phyloP scores from a whole-genome alignment of 1,140 invertebrate species.

The Drosophila obscura region DNA sequence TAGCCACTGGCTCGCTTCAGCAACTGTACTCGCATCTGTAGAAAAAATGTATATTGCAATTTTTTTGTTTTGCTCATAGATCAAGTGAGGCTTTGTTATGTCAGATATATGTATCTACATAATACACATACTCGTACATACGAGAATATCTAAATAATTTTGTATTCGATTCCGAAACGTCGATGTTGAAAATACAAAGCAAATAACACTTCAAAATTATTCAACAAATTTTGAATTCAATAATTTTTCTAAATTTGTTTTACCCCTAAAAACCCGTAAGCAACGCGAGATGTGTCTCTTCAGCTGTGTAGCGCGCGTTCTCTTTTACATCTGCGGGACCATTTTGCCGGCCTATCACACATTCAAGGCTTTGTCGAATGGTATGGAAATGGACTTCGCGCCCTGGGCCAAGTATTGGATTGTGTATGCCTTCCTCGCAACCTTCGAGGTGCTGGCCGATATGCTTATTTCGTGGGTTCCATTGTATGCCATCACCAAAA shows the following conservation, averaged over 20 bases:
- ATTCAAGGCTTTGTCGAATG: slow-evolving; percentile 29
- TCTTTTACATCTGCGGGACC: slow-evolving; percentile 51
- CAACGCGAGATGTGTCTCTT: slow-evolving; percentile 41
- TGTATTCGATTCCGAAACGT: background rate
- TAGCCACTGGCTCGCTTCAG: slow-evolving; percentile 72
- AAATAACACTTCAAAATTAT: slow-evolving; percentile 1
- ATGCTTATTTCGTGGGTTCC: slow-evolving; percentile 53
- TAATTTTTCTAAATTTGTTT: background rate
- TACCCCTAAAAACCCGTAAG: background rate
- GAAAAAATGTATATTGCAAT: background rate
- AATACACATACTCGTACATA: too few relatives aligned
- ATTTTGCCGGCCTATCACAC: slow-evolving; percentile 58
- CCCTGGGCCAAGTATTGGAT: slow-evolving; percentile 67
- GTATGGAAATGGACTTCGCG: slow-evolving; percentile 15
- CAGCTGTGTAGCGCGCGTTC: slow-evolving; percentile 26
- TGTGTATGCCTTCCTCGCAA: slow-evolving; percentile 49
- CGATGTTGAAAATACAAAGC: background rate
- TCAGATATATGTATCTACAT: too few relatives aligned
- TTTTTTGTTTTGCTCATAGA: background rate
- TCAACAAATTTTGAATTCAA: background rate
- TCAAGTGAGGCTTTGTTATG: too few relatives aligned
- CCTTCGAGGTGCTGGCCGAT: slow-evolving; percentile 46
- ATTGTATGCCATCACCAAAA: slow-evolving; percentile 45
- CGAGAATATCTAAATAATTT: background rate
- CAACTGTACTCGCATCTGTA: slow-evolving; percentile 69